Evolutionary conservation across 2,888 invertebrate species (phyloP).

Genomic region (Drepana falcataria): DNA sequence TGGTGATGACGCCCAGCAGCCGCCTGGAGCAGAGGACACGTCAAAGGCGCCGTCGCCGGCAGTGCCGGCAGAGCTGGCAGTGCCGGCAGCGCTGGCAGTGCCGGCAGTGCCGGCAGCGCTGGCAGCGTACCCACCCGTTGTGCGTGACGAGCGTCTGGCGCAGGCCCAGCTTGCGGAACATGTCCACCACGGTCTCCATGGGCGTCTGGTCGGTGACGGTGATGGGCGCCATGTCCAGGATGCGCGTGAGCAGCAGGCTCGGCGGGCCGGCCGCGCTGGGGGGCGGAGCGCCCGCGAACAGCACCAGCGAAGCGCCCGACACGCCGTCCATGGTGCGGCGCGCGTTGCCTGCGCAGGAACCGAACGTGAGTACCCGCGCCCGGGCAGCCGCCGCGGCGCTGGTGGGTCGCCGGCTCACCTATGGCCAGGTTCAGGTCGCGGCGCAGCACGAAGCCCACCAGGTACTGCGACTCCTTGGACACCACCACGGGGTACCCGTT

Average conservation of each 20-base stretch:
- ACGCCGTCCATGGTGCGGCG: conserved; percentile 92
- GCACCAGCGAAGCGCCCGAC: conserved; percentile 89
- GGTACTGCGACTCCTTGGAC: conserved; percentile 96
- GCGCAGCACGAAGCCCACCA: conserved; percentile 97
- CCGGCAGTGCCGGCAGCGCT: too few relatives aligned
- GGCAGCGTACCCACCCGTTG: conserved; percentile 89
- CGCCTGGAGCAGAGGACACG: conserved; percentile 79
- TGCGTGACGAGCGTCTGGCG: conserved; percentile 98
- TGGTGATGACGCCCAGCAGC: conserved; percentile 97
- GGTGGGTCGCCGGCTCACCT: too few relatives aligned
- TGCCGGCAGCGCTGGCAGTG: too few relatives aligned
- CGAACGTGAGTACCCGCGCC: too few relatives aligned
- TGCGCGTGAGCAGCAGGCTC: conserved; percentile 83
- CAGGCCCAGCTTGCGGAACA: conserved; percentile 98
- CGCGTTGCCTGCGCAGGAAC: conserved; percentile 82
- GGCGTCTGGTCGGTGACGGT: conserved; percentile 99
- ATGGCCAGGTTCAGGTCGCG: conserved; percentile 95
- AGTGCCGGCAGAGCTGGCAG: too few relatives aligned
- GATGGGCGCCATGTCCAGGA: conserved; percentile 99
- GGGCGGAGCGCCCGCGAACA: conserved; percentile 85
- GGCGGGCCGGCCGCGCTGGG: conserved; percentile 28
- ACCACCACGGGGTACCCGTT: conserved; percentile 99
- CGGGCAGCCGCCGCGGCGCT: too few relatives aligned
- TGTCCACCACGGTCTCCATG: conserved; percentile 99
- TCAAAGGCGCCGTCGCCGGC: background rate